Percentiles rank a stretch among this genome's conserved stretches.
Conservation (phyloP, 1,140 invertebrate species). For the Zaprionus lachaisei region DNA sequence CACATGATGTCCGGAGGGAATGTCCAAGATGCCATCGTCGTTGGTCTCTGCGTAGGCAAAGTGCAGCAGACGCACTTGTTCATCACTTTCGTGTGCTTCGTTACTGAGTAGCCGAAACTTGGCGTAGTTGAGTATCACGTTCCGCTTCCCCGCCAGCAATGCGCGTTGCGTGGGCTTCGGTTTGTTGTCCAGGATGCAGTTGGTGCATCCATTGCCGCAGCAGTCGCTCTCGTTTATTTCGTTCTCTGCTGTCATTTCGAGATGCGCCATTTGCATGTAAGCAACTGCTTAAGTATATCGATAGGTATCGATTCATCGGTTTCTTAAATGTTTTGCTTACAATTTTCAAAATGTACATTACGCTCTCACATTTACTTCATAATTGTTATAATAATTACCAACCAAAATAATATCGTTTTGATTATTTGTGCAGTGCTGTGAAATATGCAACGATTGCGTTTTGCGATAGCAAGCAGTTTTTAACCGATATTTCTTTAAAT, state of each 20-base stretch:
- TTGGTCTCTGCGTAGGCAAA: constrained; percentile 32
- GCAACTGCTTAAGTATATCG: background rate
- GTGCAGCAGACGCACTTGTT: constrained; percentile 58
- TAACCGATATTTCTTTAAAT: too few species aligned
- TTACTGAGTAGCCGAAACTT: constrained; percentile 55
- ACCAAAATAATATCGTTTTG: too few species aligned
- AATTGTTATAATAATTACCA: background rate
- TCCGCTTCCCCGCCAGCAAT: constrained; percentile 57
- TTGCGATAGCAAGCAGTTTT: too few species aligned
- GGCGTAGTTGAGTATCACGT: constrained; percentile 60
- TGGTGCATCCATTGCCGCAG: constrained; percentile 81
- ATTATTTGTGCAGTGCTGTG: too few species aligned
- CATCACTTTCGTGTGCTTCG: constrained; percentile 17
- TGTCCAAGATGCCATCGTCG: constrained; percentile 50
- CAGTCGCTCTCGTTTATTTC: constrained; percentile 61
- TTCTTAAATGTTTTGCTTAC: background rate
- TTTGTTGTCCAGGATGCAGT: constrained; percentile 76
- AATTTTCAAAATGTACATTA: background rate
- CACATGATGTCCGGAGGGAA: constrained; percentile 75
- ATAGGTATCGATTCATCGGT: constrained; percentile 8
- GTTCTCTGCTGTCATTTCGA: constrained; percentile 16
- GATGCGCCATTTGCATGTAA: constrained; percentile 7
- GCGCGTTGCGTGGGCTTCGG: constrained; percentile 48
- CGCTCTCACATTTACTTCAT: background rate
- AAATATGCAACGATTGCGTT: too few species aligned